Base-by-base conservation (phyloP, 2,113 vertebrate genomes). In the Calidris pugnax region DNA sequence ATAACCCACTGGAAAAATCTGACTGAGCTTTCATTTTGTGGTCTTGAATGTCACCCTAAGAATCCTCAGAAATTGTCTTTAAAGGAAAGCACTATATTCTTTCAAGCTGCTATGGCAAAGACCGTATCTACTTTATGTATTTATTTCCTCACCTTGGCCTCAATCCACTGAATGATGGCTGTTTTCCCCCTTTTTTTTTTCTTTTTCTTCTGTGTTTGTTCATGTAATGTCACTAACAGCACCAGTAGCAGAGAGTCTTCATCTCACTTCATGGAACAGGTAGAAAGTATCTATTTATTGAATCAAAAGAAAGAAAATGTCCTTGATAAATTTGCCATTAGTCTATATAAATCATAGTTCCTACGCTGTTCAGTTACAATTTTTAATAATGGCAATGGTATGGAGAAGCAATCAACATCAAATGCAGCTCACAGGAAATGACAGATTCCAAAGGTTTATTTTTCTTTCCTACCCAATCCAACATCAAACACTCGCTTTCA, bases 231-330 rank as follows among this genome's bases (percentile, higher is more conserved):
- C 60, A 62, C 47, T 71, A 48, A 8, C 33, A 67, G 26, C 37
- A 35, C 14, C 30, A 20, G 27, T 67, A 73, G 27, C 64, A 53
- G 71, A 79, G 19, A 93, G 6, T 26, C 56, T 85, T 57, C 43
- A 48, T 57, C 19, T 94, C 26, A 8, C n/a, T 89, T 91, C 24
- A 35, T 1, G 4, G 23, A 26, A 53, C 64, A 27, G 14, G 32
- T 88, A 94, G 57, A 72, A 85, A 80, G 41, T 30, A 64, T 66
- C 21, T 69, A 8, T 96, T 97, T 95, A 93, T 94, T 96, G 72
- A 89, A 51, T 57, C 35, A 18, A 24, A 79, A 47, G 59, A 30
- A 88, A 47, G 12, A 45, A 51, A 35, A 80, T 1, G 1, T 59
- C 21, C 18, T 76, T 62, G 45, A 78, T 50, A 84, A 73, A 43